Base-by-base conservation (phyloP, 2,888 invertebrate species). In the Stratiomys singularior region DNA sequence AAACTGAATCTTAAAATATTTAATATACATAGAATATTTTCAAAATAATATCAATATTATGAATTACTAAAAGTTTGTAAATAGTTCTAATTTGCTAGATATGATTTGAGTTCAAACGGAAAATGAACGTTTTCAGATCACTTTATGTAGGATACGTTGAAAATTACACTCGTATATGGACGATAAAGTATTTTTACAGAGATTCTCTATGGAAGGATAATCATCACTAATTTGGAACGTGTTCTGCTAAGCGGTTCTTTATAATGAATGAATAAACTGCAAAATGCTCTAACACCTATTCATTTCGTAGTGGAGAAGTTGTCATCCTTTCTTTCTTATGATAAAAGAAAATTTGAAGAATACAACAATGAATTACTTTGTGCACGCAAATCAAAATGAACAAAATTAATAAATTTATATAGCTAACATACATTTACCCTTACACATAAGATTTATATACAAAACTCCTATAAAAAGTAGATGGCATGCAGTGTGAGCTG, bases 41-140 rank as follows among this genome's bases (percentile, higher is more conserved):
- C 72, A 56, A 74, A 37, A 74, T 74, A 74, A n/a, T 74, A 74
- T 74, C 58, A 74, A 58, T 58, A 44, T 47, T 58, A 30, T 27
- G 25, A 60, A 77, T 46, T 76, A 58, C 66, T 60, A 76, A 60
- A 79, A 77, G 60, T 71, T 52, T 79, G 79, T 79, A 79, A 79
- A 79, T 79, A 79, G 77, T 77, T 79, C 74, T 77, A 79, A 79
- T 77, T 77, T 77, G 72, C 67, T 79, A 52, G 52, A 9, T 52
- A 52, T 52, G 52, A n/a, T 13, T 52, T 18, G 18, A 52, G 52
- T 52, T 52, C 3, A 52, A 52, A 52, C 52, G 52, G 52, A 18
- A 13, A 18, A 52, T 52, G 18, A 2, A 18, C n/a, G 15, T 37
- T 9, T 37, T 9, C 15, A 52, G 4, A 18, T 52, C 7, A 13